Base-by-base conservation (phyloP, 2,888 invertebrate genomes). In the Apamea anceps region DNA sequence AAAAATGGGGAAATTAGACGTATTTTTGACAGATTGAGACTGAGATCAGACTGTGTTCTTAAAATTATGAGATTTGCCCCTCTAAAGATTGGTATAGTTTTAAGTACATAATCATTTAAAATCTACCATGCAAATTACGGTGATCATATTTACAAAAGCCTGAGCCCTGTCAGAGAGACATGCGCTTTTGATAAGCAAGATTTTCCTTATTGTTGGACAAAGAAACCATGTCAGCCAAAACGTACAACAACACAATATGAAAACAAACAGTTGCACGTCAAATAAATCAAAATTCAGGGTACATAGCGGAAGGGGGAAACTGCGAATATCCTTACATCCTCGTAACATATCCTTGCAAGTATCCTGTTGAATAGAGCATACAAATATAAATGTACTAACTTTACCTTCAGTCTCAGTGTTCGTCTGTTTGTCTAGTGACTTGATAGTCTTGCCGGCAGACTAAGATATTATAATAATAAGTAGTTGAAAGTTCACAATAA, bases 241-340 rank as follows among this genome's bases (percentile, higher is more conserved):
- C 37, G 28, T 37, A 13, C 67, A 37, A 54, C 45, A 45, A 62
- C 18, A 54, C 7, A 65, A 42, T 60, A 77, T 45, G 13, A 82
- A 67, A 77, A 79, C 54, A 75, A 75, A 77, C 51, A 74, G 28
- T 1, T 25, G 67, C 28, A 73, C 28, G 51, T 80, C 80, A 75
- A 80, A 80, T 82, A 82, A 89, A 94, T 94, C 93, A 94, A 94
- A 94, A 95, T 96, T 95, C 96, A 94, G 93, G 92, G 92, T 93
- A 94, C 93, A 92, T 90, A 87, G 83, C 94, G 95, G 94, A 95
- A 95, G 89, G 83, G 93, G 95, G 94, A 96, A 95, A 91, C 91
- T 75, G 85, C 85, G 79, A 87, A 90, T 83, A 91, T 91, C 87
- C 90, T 90, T 84, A 80, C 76, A 68, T 80, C 71, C 76, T 83